Base-by-base conservation (phyloP, 2,797 vertebrate genomes). In the Cuculus canorus region DNA sequence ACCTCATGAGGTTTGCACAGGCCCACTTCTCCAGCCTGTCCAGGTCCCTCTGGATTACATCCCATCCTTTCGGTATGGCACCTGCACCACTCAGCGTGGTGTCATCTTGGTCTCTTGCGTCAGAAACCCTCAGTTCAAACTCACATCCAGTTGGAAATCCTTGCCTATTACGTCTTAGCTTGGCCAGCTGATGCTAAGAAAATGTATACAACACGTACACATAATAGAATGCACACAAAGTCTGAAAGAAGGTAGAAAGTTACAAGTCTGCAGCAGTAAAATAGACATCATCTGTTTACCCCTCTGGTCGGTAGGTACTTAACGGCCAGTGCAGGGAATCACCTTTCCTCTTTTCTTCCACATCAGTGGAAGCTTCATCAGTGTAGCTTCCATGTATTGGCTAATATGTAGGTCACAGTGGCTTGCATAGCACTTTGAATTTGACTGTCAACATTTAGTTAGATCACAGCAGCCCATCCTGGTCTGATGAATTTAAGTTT, bases 161-260 rank as follows among this genome's bases (percentile, higher is more conserved):
- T 72, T 72, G 18, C 27, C 15, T 53, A 19, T 39, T 81, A 27
- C 17, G 48, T 75, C 22, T 53, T 60, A 66, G 70, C 47, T 63
- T 48, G 47, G 32, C 22, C 41, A 65, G 0, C 3, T 77, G 56
- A 57, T 86, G 82, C 79, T 53, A 77, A 77, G 59, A n/a, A 70
- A 88, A 73, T 11, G 1, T 48, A 25, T 32, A n/a, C 15, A 15
- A 52, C 22, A 13, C 0, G 1, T 25, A n/a, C 1, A 1, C 15
- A 14, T 35, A 32, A 43, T 23, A 47, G 76, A 73, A 85, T 16
- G 32, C 19, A 23, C 21, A n/a, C 8, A 82, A 83, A 77, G 13
- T 64, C 37, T 60, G 50, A 61, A 80, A 78, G 37, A 68, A 72
- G 1, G 10, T 27, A 30, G 41, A 75, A 77, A 53, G 23, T 24